Conservation (phyloP, 2,888 invertebrate genomes). For the Oscheius sp. region DNA sequence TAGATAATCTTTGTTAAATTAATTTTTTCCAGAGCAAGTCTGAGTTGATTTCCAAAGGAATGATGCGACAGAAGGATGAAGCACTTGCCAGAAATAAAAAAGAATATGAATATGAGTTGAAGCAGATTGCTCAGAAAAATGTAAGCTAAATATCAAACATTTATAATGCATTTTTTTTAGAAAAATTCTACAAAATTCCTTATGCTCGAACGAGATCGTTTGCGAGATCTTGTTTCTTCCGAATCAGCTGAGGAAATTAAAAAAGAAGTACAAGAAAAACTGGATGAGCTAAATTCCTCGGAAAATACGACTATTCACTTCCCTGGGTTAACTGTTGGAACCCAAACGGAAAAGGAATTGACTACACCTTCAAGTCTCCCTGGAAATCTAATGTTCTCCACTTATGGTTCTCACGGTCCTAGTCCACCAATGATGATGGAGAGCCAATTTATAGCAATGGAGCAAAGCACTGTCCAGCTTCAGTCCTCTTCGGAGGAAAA, state of each 20-base stretch:
- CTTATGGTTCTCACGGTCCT: background rate
- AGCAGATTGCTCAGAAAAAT: constrained; percentile 37
- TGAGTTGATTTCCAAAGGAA: constrained; percentile 57
- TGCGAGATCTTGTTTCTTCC: background rate
- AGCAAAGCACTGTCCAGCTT: constrained; percentile 13
- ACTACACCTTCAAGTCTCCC: background rate
- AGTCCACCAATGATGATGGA: constrained; percentile 18
- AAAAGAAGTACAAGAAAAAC: background rate
- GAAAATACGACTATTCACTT: background rate
- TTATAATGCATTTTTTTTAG: constrained; percentile 2
- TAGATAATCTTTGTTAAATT: background rate
- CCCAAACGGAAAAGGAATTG: constrained; percentile 5
- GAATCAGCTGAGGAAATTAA: background rate
- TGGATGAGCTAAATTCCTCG: background rate
- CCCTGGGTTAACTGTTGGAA: background rate
- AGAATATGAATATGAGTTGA: constrained; percentile 55
- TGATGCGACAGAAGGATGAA: constrained; percentile 61
- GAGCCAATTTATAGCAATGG: constrained; percentile 21
- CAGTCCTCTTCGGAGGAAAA: constrained; percentile 8
- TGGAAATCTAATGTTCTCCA: background rate
- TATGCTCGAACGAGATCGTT: constrained; percentile 14
- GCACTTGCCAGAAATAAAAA: constrained; percentile 53
- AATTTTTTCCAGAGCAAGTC: constrained; percentile 41
- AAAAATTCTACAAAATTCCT: constrained; percentile 10
- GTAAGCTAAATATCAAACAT: constrained; percentile 21